phyloP scores from a whole-genome alignment of 2,113 vertebrate species.

The Dromaius novaehollandiae region DNA sequence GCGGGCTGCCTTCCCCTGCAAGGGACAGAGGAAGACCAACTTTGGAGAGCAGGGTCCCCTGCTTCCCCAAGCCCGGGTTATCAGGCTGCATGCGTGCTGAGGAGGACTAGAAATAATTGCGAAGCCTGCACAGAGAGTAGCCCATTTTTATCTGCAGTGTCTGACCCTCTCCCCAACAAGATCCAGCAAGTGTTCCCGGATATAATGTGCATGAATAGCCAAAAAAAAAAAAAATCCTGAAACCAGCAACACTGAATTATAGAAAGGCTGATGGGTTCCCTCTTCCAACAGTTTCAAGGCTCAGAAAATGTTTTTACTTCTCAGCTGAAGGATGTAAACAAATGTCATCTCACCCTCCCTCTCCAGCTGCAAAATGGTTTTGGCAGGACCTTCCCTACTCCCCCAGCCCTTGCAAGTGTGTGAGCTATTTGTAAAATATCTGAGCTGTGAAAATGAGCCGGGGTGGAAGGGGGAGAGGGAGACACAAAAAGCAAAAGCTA shows the following conservation, averaged over 20 bases:
- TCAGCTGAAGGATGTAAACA: slow-evolving; percentile 53
- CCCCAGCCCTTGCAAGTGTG: slow-evolving; percentile 40
- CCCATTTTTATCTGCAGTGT: slow-evolving; percentile 14
- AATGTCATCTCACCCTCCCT: slow-evolving; percentile 51
- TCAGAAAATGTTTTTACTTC: slow-evolving; percentile 44
- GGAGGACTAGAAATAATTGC: background rate
- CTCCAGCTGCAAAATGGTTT: slow-evolving; percentile 63
- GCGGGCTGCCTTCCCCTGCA: background rate
- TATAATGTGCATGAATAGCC: slow-evolving; percentile 2
- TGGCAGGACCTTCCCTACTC: slow-evolving; percentile 61
- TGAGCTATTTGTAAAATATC: slow-evolving; percentile 65
- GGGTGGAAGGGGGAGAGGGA: slow-evolving; percentile 27
- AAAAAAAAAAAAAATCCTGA: background rate
- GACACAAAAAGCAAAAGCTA: slow-evolving; percentile 5
- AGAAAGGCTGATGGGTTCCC: background rate
- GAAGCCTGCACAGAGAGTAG: background rate
- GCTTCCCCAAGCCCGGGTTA: background rate
- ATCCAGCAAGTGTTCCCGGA: slow-evolving; percentile 6
- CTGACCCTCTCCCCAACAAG: background rate
- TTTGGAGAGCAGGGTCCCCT: slow-evolving; percentile 19
- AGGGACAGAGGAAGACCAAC: slow-evolving; percentile 35
- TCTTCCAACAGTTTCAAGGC: slow-evolving; percentile 44
- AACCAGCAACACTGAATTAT: slow-evolving; percentile 5
- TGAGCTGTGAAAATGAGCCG: slow-evolving; percentile 52
- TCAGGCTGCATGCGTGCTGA: background rate